Evolutionary conservation across 1,140 invertebrate genomes (phyloP).

Genomic region (Diploscapter pachys): DNA sequence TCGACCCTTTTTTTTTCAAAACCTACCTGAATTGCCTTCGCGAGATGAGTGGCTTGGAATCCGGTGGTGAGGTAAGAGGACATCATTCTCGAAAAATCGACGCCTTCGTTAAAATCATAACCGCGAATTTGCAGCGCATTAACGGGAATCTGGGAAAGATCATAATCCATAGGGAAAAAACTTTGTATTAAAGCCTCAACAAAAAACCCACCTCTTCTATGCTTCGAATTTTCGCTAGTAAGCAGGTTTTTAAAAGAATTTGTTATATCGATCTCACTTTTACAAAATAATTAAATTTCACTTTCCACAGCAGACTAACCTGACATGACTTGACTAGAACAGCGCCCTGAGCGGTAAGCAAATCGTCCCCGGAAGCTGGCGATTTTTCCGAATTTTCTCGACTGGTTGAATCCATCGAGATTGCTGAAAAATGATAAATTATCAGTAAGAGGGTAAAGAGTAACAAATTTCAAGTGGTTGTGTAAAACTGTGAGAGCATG

Average conservation of each 20-base stretch:
- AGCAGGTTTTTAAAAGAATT: no score
- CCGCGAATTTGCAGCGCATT: slow-evolving; percentile 61
- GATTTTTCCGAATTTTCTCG: slow-evolving; percentile 6
- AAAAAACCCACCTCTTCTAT: background rate
- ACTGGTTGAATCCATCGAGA: background rate
- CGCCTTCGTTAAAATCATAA: slow-evolving; percentile 87
- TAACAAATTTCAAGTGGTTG: background rate
- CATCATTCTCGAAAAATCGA: slow-evolving; percentile 81
- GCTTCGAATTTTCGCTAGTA: background rate
- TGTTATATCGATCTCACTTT: background rate
- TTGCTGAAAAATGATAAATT: no score
- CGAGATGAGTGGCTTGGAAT: slow-evolving; percentile 95
- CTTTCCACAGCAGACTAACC: background rate
- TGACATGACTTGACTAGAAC: slow-evolving; percentile 64
- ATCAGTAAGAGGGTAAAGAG: background rate
- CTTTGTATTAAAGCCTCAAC: background rate
- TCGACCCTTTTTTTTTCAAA: background rate
- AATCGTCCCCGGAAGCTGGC: slow-evolving; percentile 17
- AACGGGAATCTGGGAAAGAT: slow-evolving; percentile 13
- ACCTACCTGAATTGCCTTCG: slow-evolving; percentile 72
- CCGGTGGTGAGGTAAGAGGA: slow-evolving; percentile 77
- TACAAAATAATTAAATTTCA: background rate
- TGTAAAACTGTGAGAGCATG: background rate
- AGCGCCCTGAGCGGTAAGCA: slow-evolving; percentile 61
- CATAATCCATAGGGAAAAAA: background rate